Percentiles rank a stretch among this genome's conserved stretches.
Evolutionary conservation across 2,113 vertebrate species (phyloP).

Genomic region (Todiramphus chloris): DNA sequence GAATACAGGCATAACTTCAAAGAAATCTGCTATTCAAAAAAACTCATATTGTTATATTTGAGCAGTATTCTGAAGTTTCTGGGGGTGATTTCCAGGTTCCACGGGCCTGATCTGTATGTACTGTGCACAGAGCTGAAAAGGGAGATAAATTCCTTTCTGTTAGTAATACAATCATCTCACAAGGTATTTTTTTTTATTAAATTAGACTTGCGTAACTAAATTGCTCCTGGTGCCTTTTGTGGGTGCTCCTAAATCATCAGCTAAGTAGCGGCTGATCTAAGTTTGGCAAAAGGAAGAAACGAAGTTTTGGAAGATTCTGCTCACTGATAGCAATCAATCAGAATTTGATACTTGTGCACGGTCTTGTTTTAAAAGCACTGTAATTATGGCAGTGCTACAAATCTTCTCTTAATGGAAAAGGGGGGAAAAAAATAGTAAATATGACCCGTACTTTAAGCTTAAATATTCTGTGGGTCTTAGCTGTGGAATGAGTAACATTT

Average conservation of each 20-base stretch:
- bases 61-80: background rate
- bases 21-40: background rate
- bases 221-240: conserved; percentile 40
- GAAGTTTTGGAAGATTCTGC: background rate
- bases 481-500: background rate
- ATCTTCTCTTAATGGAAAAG: background rate
- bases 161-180: background rate
- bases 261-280: background rate
- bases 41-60: background rate
- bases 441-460: background rate
- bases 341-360: background rate
- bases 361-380: conserved; percentile 9
- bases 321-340: background rate
- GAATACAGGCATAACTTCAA: background rate
- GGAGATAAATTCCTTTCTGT: conserved; percentile 15
- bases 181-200: conserved; percentile 25
- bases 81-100: background rate
- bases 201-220: conserved; percentile 8
- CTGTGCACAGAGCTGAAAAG: background rate
- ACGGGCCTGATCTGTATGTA: background rate
- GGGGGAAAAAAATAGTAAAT: background rate
- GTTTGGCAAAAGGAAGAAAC: background rate
- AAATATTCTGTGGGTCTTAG: background rate
- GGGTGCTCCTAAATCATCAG: conserved; percentile 17
- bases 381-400: background rate